These are phyloP conservation scores for Dastarcus helophoroides DNA, from an alignment of 2,888 invertebrate genomes.

Conservation along the genomic window DNA sequence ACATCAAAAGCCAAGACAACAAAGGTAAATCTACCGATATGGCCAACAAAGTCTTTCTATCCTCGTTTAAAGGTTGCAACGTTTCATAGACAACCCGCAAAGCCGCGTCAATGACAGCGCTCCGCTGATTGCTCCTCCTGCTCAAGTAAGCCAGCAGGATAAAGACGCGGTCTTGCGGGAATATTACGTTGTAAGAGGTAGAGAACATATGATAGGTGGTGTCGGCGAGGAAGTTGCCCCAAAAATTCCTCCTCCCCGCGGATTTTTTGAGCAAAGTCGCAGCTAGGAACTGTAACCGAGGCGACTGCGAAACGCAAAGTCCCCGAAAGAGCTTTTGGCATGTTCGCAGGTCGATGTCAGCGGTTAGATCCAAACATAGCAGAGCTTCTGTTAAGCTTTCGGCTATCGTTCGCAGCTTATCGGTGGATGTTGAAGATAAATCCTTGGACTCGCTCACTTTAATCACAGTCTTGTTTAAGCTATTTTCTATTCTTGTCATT, in stretches of 20 bases:
- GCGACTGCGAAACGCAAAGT: constrained; percentile 65
- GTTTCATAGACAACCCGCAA: constrained; percentile 48
- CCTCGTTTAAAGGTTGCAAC: constrained; percentile 39
- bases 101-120: constrained; percentile 52
- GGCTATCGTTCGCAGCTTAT: constrained; percentile 71
- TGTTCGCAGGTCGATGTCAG: constrained; percentile 32
- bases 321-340: constrained; percentile 60
- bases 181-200: constrained; percentile 63
- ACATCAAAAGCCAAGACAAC: constrained; percentile 65
- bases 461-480: constrained; percentile 11
- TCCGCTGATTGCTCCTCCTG: constrained; percentile 60
- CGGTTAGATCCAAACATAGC: constrained; percentile 36
- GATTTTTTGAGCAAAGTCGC: constrained; percentile 63
- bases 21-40: constrained; percentile 53
- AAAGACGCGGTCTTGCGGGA: constrained; percentile 82
- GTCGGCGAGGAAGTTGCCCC: constrained; percentile 83
- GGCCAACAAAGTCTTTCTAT: constrained; percentile 37
- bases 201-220: constrained; percentile 69
- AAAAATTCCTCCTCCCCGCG: constrained; percentile 46
- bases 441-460: constrained; percentile 9
- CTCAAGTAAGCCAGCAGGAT: constrained; percentile 78
- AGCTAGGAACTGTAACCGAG: constrained; percentile 65
- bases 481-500: constrained; percentile 43
- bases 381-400: constrained; percentile 75
- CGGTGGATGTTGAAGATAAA: constrained; percentile 55